Evolutionary conservation across 2,113 vertebrate species (phyloP), one percentile per base, ranked within the genome.

Genomic region (Cyprinodon brontotheroides): DNA sequence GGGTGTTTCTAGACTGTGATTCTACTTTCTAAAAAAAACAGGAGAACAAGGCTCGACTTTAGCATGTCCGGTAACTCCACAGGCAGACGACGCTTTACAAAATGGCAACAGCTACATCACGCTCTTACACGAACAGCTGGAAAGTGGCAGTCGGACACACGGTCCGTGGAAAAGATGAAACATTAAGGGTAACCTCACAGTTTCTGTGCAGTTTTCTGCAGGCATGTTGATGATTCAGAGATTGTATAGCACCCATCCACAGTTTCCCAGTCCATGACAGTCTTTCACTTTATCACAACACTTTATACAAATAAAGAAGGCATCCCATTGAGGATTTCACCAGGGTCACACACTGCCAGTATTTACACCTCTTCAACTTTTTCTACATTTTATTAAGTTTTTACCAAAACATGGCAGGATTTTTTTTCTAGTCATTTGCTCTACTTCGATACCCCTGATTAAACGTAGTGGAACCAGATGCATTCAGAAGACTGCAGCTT

Each of bases 101-200:
- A 84, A 74, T 13, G 38, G 17, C 11, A 59, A 77, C 53, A 50
- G 68, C 48, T n/a, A 86, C 78, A 36, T 39, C 37, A 75, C 69
- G n/a, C 60, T 48, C 45, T 61, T 67, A 65, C 50, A 80, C 45
- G 29, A 1, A 78, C 22, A 41, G 36, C 6, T 67, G 66, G 71
- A 72, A 68, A 67, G 69, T 77, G 65, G 69, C 22, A 77, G 82
- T 65, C 68, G 66, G 67, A 80, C 59, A 79, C 43, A 36, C 43
- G 10, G 65, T 74, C 89, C 74, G 47, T 87, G 85, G 86, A 84
- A 86, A 81, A 83, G 81, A 65, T 65, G 61, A 70, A 82, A 87
- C 77, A 47, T 45, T 75, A 74, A 57, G 15, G 10, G 11, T 13
- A 22, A 64, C 62, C 38, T 81, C 67, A 78, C 84, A 77, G 68